These are phyloP conservation scores for Scomberomorus guttatus DNA, from an alignment of 2,797 vertebrate genomes.

Conservation along the genomic window DNA sequence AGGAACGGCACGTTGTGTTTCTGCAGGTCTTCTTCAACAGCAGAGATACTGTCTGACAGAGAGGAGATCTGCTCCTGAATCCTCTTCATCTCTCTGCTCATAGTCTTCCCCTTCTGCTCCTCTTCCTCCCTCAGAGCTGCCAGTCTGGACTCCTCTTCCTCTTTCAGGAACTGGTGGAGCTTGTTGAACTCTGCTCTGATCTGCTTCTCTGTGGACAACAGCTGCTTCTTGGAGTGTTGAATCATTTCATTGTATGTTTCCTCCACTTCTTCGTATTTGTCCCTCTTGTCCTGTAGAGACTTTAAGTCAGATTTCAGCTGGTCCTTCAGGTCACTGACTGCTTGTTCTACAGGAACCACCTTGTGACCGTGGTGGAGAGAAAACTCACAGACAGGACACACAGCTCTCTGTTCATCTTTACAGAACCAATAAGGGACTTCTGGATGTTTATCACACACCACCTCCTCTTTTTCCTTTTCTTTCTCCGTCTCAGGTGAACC, in stretches of 20 bases:
- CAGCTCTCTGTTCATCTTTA: conserved; percentile 26
- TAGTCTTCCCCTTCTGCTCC: conserved; percentile 59
- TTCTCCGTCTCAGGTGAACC: background rate
- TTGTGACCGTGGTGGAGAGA: conserved; percentile 48
- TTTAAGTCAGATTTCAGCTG: conserved; percentile 28
- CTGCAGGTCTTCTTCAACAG: conserved; percentile 58
- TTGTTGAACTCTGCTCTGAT: conserved; percentile 77
- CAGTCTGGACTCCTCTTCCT: conserved; percentile 78
- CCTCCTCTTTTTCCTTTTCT: background rate
- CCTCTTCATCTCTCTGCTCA: conserved; percentile 55
- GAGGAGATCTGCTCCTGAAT: conserved; percentile 61
- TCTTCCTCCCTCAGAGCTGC: conserved; percentile 75
- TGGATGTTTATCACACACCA: conserved; percentile 20
- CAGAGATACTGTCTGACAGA: conserved; percentile 60
- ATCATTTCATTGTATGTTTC: conserved; percentile 16
- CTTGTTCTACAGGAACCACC: conserved; percentile 52
- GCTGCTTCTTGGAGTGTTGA: conserved; percentile 31
- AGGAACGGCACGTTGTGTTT: conserved; percentile 45
- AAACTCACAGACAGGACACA: conserved; percentile 57
- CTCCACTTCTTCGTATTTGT: conserved; percentile 17
- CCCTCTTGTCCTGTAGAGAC: conserved; percentile 35
- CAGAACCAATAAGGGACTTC: conserved; percentile 37
- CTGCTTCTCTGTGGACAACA: conserved; percentile 33
- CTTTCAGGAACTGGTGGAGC: conserved; percentile 80
- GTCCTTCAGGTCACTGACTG: conserved; percentile 38